Conservation (phyloP, 2,113 vertebrate species). For the Glareola pratincola region DNA sequence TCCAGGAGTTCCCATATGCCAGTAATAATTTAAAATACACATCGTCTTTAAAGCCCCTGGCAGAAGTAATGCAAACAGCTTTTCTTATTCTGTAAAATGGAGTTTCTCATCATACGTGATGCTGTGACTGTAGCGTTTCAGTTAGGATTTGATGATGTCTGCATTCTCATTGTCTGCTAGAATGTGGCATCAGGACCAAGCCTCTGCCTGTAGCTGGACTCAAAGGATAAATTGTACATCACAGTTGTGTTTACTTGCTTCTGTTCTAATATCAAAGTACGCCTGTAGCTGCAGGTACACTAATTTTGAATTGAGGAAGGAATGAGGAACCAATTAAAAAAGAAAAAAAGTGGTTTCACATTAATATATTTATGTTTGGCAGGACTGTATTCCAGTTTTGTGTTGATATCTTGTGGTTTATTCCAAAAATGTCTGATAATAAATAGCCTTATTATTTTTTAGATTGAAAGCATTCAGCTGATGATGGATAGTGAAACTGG, state of each 20-base stretch:
- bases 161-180: neutral
- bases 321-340: neutral
- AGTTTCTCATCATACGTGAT: neutral
- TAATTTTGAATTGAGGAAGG: neutral
- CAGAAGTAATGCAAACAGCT: neutral
- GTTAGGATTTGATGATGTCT: neutral
- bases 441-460: neutral
- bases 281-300: neutral
- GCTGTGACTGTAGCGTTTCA: neutral
- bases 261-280: neutral
- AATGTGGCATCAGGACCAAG: neutral
- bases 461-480: slow-evolving; percentile 98
- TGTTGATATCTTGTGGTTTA: neutral
- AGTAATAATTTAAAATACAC: fast-evolving
- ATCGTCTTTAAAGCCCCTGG: neutral
- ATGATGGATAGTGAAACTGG: slow-evolving; percentile 98
- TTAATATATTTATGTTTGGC: neutral
- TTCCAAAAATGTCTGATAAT: neutral
- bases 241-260: neutral
- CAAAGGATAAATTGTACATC: neutral
- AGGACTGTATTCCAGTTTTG: neutral
- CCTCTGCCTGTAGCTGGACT: neutral
- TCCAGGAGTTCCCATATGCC: neutral
- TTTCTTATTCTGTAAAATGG: neutral
- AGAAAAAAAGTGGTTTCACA: neutral